Percentiles rank a stretch among this genome's conserved stretches.
These are phyloP conservation scores for Halichondria panicea DNA, from an alignment of 37 sponge, comb jelly and placozoan genomes.

Conservation along the genomic window DNA sequence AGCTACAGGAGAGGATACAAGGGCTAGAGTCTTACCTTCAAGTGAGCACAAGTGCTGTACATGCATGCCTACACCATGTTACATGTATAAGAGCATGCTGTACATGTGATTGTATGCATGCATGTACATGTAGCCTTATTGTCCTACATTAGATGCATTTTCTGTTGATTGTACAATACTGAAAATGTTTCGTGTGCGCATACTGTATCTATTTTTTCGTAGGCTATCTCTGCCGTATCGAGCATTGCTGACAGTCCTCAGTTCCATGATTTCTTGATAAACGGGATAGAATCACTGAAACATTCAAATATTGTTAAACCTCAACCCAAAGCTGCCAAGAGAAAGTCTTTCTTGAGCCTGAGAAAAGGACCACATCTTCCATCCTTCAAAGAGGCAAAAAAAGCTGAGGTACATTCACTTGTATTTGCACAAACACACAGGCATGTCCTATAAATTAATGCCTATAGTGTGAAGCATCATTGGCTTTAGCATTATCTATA, in stretches of 20 bases:
- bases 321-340: neutral
- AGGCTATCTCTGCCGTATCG: slow-evolving; percentile 21
- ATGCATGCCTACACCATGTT: neutral
- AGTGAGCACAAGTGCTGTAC: slow-evolving; percentile 22
- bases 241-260: slow-evolving; percentile 11
- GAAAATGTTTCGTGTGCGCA: neutral
- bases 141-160: neutral
- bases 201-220: neutral
- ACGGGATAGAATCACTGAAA: slow-evolving; percentile 30
- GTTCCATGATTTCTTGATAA: slow-evolving; percentile 56
- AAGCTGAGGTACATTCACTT: slow-evolving; percentile 8
- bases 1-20: slow-evolving; percentile 51
- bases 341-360: slow-evolving; percentile 10
- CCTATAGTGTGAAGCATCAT: neutral
- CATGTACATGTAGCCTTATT: neutral
- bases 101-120: neutral
- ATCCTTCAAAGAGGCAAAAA: neutral
- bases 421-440: too few relatives aligned
- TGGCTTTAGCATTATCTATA: too few relatives aligned
- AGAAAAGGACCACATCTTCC: neutral
- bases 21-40: slow-evolving; percentile 65
- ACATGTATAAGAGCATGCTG: neutral
- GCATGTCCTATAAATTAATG: neutral
- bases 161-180: neutral
- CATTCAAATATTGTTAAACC: slow-evolving; percentile 21